These are phyloP conservation scores for Bubo scandiacus DNA, from an alignment of 2,113 vertebrate genomes.

Conservation along the genomic window DNA sequence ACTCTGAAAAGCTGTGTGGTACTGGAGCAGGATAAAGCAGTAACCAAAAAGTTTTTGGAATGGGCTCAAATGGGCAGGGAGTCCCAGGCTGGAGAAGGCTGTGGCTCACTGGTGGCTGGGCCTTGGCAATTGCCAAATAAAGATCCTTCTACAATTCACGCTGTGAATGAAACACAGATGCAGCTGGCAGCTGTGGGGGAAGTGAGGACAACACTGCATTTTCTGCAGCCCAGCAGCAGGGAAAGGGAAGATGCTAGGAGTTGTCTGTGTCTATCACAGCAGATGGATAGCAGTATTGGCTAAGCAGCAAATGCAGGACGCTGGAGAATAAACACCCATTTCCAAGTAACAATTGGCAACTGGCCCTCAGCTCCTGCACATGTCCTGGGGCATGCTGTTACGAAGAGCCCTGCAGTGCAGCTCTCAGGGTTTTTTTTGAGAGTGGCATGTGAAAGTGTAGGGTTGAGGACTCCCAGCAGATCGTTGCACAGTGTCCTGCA, in stretches of 20 bases:
- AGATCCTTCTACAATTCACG: neutral
- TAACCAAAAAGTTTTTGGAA: neutral
- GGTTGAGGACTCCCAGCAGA: neutral
- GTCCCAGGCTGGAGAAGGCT: neutral
- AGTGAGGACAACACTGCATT: neutral
- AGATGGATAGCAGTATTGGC: neutral
- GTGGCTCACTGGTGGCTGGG: neutral
- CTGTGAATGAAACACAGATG: neutral
- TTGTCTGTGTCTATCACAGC: neutral
- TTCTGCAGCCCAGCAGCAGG: neutral
- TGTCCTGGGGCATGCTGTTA: rapidly evolving
- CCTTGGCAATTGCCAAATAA: neutral
- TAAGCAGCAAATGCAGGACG: neutral
- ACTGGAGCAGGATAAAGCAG: neutral
- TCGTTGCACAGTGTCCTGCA: neutral
- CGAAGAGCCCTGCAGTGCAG: neutral
- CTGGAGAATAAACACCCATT: neutral
- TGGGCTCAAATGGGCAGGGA: neutral
- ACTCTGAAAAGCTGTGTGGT: neutral
- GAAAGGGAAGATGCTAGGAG: neutral
- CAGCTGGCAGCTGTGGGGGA: rapidly evolving
- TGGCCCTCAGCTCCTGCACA: neutral
- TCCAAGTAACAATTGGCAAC: neutral
- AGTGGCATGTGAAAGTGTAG: neutral
- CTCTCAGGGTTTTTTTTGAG: neutral